Evolutionary conservation across 2,797 vertebrate genomes (phyloP).

Genomic region (Lutjanus campechanus): DNA sequence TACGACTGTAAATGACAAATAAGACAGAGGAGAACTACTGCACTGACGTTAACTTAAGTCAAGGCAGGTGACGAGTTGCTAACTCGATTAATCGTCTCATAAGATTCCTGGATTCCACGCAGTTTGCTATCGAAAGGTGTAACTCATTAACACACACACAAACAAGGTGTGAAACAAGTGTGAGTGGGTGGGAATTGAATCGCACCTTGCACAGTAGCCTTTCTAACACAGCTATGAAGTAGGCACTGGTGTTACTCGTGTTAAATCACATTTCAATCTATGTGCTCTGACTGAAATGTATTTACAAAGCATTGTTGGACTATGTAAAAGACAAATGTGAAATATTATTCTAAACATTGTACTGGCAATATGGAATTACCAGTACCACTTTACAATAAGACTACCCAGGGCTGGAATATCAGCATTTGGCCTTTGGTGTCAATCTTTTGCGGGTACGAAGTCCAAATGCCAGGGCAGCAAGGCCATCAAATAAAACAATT

Average conservation of each 20-base stretch:
- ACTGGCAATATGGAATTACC: constrained; percentile 13
- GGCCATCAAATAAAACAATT: too few relatives aligned
- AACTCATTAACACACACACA: constrained; percentile 24
- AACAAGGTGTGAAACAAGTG: constrained; percentile 30
- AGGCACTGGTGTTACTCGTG: constrained; percentile 33
- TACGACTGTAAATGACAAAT: constrained; percentile 12
- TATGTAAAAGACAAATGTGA: constrained; percentile 24
- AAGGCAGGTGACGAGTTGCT: constrained; percentile 6
- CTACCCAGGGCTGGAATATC: too few relatives aligned
- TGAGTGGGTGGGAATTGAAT: constrained; percentile 39
- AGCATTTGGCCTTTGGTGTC: too few relatives aligned
- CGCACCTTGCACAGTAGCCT: constrained; percentile 20
- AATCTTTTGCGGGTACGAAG: too few relatives aligned
- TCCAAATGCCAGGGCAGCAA: too few relatives aligned
- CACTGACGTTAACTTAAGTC: constrained; percentile 11
- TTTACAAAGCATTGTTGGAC: constrained; percentile 42
- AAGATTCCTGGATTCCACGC: constrained; percentile 35
- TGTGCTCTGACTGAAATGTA: constrained; percentile 55
- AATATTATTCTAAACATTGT: constrained; percentile 24
- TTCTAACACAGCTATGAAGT: constrained; percentile 33
- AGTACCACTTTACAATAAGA: too few relatives aligned
- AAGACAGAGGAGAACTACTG: constrained; percentile 1
- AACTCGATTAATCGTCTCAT: constrained; percentile 5
- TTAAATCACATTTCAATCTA: constrained; percentile 72
- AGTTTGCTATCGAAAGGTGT: constrained; percentile 15